Percentiles rank a stretch among this genome's conserved stretches.
phyloP scores from a whole-genome alignment of 1,140 invertebrate genomes.

The Drosophila elegans region DNA sequence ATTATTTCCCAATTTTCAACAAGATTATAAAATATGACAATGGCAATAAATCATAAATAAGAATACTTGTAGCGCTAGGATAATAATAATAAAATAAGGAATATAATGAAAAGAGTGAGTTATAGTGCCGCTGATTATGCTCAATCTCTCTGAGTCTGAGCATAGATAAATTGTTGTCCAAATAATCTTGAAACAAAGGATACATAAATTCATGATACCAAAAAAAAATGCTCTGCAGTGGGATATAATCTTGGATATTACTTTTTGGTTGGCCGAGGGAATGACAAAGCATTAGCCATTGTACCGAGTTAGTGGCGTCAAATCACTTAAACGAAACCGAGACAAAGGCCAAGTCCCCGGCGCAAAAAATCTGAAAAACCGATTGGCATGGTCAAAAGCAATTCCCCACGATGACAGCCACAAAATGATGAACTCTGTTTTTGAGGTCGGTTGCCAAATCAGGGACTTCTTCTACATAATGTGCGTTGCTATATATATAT shows the following conservation, averaged over 20 bases:
- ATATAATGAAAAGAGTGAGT: slow-evolving; percentile 18
- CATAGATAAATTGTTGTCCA: slow-evolving; percentile 43
- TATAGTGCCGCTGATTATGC: slow-evolving; percentile 13
- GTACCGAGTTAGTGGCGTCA: slow-evolving; percentile 61
- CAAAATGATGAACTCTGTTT: slow-evolving; percentile 67
- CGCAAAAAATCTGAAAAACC: slow-evolving; percentile 13
- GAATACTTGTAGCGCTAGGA: not conserved
- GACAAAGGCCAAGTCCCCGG: slow-evolving; percentile 53
- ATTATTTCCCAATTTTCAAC: too few relatives aligned
- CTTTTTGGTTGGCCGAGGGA: slow-evolving; percentile 26
- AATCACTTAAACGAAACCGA: slow-evolving; percentile 73
- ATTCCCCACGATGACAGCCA: slow-evolving; percentile 72
- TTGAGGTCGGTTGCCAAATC: slow-evolving; percentile 49
- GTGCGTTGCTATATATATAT: slow-evolving; percentile 8
- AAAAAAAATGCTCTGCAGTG: slow-evolving; percentile 47
- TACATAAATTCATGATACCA: slow-evolving; percentile 35
- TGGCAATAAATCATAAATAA: not conserved
- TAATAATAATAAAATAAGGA: not conserved
- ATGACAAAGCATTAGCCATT: slow-evolving; percentile 56
- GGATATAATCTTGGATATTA: slow-evolving; percentile 25
- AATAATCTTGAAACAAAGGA: slow-evolving; percentile 30
- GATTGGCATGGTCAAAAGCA: slow-evolving; percentile 48
- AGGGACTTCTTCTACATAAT: slow-evolving; percentile 25
- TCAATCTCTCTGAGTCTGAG: slow-evolving; percentile 49
- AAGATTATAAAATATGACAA: not conserved